phyloP scores from a whole-genome alignment of 2,113 vertebrate species.

The Tiliqua scincoides region DNA sequence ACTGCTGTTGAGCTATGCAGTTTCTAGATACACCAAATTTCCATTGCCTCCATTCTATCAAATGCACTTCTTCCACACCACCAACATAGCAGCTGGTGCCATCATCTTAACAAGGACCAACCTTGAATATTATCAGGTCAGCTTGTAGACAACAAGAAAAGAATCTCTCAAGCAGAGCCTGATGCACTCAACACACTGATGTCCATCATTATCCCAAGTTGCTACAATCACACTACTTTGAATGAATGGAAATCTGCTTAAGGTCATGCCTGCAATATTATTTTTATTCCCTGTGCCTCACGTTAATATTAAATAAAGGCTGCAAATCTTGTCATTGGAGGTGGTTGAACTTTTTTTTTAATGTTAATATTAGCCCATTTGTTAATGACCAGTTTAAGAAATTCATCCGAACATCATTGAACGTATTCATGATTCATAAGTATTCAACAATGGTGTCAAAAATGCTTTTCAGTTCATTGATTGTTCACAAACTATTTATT shows the following conservation, averaged over 20 bases:
- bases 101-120: not conserved
- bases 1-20: not conserved
- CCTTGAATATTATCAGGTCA: slow-evolving; percentile 4
- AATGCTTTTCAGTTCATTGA: slow-evolving; percentile 29
- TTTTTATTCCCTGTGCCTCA: not conserved
- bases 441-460: slow-evolving; percentile 59
- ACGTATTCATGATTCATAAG: slow-evolving; percentile 71
- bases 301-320: slow-evolving; percentile 19
- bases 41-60: slow-evolving; percentile 8
- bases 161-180: slow-evolving; percentile 34
- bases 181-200: not conserved
- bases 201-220: slow-evolving; percentile 22
- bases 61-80: slow-evolving; percentile 29
- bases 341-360: slow-evolving; percentile 23
- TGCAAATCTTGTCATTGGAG: not conserved
- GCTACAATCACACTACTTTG: not conserved
- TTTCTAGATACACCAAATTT: slow-evolving; percentile 16
- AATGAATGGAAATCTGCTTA: slow-evolving; percentile 18
- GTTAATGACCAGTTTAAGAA: slow-evolving; percentile 43
- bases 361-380: slow-evolving; percentile 35
- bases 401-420: slow-evolving; percentile 47
- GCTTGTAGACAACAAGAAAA: slow-evolving; percentile 45
- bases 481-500: slow-evolving; percentile 42
- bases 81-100: not conserved
- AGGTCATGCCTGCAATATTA: not conserved